These are phyloP conservation scores for Drosophila guanche DNA, from an alignment of 1,140 invertebrate species.

Conservation along the genomic window DNA sequence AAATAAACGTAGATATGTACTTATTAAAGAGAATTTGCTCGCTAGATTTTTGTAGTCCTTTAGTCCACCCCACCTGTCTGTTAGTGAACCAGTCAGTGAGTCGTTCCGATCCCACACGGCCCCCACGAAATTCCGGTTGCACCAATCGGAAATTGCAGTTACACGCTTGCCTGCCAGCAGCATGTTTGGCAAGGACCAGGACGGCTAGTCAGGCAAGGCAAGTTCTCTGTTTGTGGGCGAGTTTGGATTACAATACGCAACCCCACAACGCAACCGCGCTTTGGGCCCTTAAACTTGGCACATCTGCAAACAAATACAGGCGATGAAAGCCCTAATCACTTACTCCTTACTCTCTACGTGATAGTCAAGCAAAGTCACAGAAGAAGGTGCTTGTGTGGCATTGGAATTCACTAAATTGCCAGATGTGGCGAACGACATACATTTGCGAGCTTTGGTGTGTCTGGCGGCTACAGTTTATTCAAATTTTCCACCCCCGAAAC, in stretches of 20 bases:
- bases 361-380: conserved; percentile 35
- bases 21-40: conserved; percentile 1
- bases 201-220: not conserved
- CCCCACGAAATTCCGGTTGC: conserved; percentile 68
- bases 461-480: too few species aligned
- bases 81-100: conserved; percentile 31
- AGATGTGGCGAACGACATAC: not conserved
- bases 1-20: not conserved
- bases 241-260: conserved; percentile 45
- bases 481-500: too few species aligned
- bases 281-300: conserved; percentile 6
- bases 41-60: conserved; percentile 11
- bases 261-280: conserved; percentile 17
- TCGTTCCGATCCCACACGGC: conserved; percentile 7
- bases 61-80: conserved; percentile 25
- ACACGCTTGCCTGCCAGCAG: conserved; percentile 53
- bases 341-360: conserved; percentile 31
- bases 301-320: conserved; percentile 26
- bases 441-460: not conserved
- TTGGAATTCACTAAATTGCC: conserved; percentile 17
- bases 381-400: conserved; percentile 9
- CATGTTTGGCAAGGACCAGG: conserved; percentile 6
- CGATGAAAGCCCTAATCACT: conserved; percentile 67
- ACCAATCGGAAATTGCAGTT: conserved; percentile 77
- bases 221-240: conserved; percentile 11